phyloP scores from a whole-genome alignment of 2,113 vertebrate genomes.

The Oreochromis spilurus region DNA sequence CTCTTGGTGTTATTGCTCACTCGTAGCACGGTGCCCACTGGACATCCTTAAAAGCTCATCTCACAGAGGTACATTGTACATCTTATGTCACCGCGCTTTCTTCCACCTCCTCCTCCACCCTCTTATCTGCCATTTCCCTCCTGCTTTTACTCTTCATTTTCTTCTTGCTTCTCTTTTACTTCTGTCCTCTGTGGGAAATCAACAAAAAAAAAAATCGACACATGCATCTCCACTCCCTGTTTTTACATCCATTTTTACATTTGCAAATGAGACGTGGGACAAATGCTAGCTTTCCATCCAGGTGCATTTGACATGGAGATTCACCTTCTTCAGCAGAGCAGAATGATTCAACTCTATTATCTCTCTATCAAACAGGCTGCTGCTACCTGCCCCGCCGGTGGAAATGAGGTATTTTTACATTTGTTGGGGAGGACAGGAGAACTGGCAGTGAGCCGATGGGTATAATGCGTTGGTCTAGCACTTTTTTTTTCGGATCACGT shows the following conservation, averaged over 20 bases:
- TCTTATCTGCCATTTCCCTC: neutral
- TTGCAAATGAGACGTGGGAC: constrained; percentile 7
- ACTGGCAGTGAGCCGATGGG: neutral
- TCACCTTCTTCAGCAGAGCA: constrained; percentile 9
- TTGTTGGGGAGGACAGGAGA: neutral
- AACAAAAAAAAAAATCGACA: neutral
- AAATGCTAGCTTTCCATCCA: constrained; percentile 8
- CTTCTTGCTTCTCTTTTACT: neutral
- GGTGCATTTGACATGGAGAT: constrained; percentile 9
- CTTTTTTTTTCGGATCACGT: neutral
- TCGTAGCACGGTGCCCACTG: neutral
- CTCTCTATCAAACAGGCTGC: constrained; percentile 7
- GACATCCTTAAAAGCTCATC: constrained; percentile 5
- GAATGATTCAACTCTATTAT: constrained; percentile 30
- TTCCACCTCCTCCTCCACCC: neutral
- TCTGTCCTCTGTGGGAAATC: neutral
- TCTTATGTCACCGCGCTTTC: neutral
- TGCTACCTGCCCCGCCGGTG: neutral
- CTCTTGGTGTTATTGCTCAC: neutral
- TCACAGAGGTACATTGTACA: neutral
- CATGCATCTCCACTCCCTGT: neutral
- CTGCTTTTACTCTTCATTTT: neutral
- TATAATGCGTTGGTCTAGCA: neutral
- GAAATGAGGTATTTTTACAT: constrained; percentile 16
- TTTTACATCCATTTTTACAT: neutral